Evolutionary conservation across 2,888 invertebrate species (phyloP), one percentile per base, ranked within the genome.

Genomic region (Phoenoteleia sp.): DNA sequence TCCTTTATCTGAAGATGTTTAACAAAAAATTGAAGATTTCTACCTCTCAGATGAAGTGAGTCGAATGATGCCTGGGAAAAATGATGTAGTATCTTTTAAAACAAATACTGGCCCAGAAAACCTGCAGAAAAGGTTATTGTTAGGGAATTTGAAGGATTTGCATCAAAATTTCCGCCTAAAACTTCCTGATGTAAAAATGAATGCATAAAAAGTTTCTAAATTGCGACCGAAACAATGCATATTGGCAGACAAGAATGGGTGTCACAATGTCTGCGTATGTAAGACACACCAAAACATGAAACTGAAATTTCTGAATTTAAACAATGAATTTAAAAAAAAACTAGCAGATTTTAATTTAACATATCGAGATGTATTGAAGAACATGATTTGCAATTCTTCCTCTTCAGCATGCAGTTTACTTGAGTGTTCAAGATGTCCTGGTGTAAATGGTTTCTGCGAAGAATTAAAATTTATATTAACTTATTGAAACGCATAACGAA

Each of bases 51-150:
- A 47, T 11, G 47, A 47, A 15, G 19, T 15, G 5, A 47, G 47
- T n/a, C 47, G 54, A n/a, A 23, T 27, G 23, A 45, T 64, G 64
- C 64, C 64, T 11, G 64, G 64, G n/a, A 64, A n/a, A 64, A 64
- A 64, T 21, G 64, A 64, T 15, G 39, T 21, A 2, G 42, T 64
- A 13, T 45, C 45, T n/a, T 23, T 64, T 23, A 64, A 45, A 45
- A 39, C 25, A 17, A 36, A 36, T 60, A 5, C 1, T 27, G 64
- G 64, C 25, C 64, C 45, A 23, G 23, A 11, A 45, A 29, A 64
- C 42, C 42, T 64, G 2, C 47, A 47, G 45, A 64, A 64, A 39
- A n/a, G 39, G 25, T 39, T 64, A 1, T 45, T 64, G 19, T n/a
- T 64, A 9, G 1, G 42, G 11, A 45, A 64, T 64, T 45, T 64